Conservation (phyloP, 2,888 invertebrate species). For the Drosophila ustulata region DNA sequence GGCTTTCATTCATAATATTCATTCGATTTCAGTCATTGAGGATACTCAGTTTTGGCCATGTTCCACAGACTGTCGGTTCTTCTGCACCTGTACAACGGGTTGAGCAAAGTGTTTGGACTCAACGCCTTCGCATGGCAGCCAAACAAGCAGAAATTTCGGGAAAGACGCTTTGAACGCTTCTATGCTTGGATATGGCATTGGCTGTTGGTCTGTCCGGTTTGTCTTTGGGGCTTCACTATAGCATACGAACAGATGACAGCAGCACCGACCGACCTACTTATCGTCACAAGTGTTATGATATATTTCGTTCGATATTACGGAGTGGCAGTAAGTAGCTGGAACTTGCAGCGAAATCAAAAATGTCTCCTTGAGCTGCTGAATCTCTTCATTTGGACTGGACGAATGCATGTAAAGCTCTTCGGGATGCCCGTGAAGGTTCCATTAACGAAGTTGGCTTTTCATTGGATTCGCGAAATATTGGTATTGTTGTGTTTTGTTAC, state of each 20-base stretch:
- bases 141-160: constrained; percentile 12
- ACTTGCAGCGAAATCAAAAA: not conserved
- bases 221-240: too few relatives aligned
- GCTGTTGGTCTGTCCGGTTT: not conserved
- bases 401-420: constrained; percentile 15
- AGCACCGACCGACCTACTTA: not conserved
- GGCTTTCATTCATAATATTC: not conserved
- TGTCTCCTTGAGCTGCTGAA: constrained; percentile 11
- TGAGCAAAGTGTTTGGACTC: constrained; percentile 5
- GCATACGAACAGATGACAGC: not conserved
- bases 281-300: not conserved
- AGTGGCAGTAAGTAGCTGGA: not conserved
- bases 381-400: not conserved
- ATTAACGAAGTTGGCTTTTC: too few relatives aligned
- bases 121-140: constrained; percentile 3
- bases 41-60: not conserved
- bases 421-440: not conserved
- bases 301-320: too few relatives aligned
- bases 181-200: constrained; percentile 8
- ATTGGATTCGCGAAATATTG: too few relatives aligned
- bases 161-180: not conserved
- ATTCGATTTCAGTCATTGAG: not conserved
- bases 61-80: not conserved
- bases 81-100: not conserved
- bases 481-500: not conserved